phyloP scores from a whole-genome alignment of 2,113 vertebrate genomes.

The human (Homo sapiens) region DNA sequence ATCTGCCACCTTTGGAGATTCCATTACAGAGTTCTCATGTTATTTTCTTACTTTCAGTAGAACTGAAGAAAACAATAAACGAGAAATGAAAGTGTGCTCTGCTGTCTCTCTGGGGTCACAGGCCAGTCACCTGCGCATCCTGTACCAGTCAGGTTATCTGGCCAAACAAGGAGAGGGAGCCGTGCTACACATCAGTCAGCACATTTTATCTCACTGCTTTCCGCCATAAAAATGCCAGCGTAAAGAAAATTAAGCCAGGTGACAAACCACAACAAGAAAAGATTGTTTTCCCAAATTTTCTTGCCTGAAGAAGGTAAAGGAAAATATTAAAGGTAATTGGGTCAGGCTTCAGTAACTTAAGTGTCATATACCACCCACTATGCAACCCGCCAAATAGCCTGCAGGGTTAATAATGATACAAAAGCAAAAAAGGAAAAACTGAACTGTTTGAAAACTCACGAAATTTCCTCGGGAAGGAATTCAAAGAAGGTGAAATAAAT shows the following conservation, averaged over 20 bases:
- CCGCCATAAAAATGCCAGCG: not conserved
- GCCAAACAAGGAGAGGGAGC: not conserved
- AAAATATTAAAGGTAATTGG: conserved; percentile 15
- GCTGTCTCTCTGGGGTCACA: not conserved
- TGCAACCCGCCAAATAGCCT: not conserved
- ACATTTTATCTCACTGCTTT: not conserved
- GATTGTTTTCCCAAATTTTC: not conserved
- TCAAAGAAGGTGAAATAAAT: conserved; percentile 58
- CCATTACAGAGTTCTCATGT: not conserved
- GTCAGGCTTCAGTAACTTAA: conserved; percentile 33
- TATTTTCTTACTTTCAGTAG: conserved; percentile 17
- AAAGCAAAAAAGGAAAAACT: conserved; percentile 6
- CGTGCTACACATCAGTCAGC: not conserved
- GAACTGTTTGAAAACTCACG: not conserved
- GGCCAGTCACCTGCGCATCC: not conserved
- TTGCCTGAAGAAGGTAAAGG: not conserved
- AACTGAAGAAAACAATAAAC: conserved; percentile 15
- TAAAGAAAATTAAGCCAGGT: not conserved
- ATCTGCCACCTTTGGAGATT: not conserved
- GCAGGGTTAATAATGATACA: not conserved
- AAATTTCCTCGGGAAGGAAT: conserved; percentile 13
- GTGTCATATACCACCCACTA: not conserved
- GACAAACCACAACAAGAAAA: not conserved
- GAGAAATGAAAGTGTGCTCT: not conserved
- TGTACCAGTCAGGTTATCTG: not conserved